Percentiles rank a stretch among this genome's conserved stretches.
Conservation (phyloP, 2,888 invertebrate genomes). For the Tenthredo scrophulariae region DNA sequence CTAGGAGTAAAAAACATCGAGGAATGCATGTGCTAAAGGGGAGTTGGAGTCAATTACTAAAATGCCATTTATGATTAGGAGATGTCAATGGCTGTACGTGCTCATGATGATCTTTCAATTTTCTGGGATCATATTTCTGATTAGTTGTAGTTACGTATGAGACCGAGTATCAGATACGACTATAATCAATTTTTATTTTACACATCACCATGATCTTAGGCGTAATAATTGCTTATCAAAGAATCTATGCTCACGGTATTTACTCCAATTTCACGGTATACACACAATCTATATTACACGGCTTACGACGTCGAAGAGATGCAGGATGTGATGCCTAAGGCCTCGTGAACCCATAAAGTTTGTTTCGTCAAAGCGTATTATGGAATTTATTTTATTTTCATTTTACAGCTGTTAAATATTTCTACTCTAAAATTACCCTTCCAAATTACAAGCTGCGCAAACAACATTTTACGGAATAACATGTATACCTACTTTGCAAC, state of each 20-base stretch:
- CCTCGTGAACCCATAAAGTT: background rate
- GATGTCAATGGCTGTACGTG: background rate
- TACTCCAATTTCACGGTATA: slow-evolving; percentile 3
- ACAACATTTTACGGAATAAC: background rate
- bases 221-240: slow-evolving; percentile 15
- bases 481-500: background rate
- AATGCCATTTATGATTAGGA: background rate
- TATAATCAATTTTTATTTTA: background rate
- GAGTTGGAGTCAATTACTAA: background rate
- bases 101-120: background rate
- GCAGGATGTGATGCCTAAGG: background rate
- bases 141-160: background rate
- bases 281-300: background rate
- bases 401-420: background rate
- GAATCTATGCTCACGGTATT: background rate
- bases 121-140: background rate
- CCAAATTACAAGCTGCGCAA: background rate
- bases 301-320: background rate
- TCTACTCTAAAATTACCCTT: background rate
- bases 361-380: background rate
- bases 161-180: background rate
- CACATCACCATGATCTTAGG: background rate
- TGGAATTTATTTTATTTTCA: background rate
- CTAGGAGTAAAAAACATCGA: background rate
- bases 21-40: background rate